These are phyloP conservation scores for Oedothorax gibbosus DNA, from an alignment of 1,140 invertebrate species.

Conservation along the genomic window DNA sequence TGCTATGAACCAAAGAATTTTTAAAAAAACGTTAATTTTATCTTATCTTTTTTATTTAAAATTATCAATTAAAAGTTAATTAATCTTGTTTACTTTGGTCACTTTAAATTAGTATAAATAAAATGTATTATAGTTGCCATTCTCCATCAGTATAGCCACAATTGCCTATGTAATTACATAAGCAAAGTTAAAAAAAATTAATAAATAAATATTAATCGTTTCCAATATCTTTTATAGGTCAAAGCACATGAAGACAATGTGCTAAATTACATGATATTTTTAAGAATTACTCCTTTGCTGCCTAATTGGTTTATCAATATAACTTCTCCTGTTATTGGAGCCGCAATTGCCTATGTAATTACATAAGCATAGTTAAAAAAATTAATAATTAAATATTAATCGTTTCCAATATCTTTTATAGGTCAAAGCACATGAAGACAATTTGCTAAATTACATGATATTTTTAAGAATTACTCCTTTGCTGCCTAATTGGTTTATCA, in stretches of 20 bases:
- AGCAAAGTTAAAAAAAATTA: neutral
- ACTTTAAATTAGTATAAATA: too few species aligned
- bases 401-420: conserved; percentile 65
- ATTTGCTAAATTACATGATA: conserved; percentile 96
- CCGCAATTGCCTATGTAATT: too few species aligned
- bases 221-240: conserved; percentile 71
- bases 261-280: conserved; percentile 96
- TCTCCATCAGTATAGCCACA: too few species aligned
- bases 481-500: conserved; percentile 99
- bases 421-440: conserved; percentile 85
- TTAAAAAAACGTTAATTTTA: too few species aligned
- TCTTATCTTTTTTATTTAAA: too few species aligned
- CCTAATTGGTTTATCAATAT: conserved; percentile 99
- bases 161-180: neutral
- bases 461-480: conserved; percentile 98
- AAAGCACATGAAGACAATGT: conserved; percentile 88
- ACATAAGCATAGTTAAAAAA: too few species aligned
- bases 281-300: conserved; percentile 97
- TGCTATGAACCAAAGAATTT: too few species aligned
- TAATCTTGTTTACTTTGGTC: too few species aligned
- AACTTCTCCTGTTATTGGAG: conserved; percentile 94
- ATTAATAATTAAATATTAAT: neutral
- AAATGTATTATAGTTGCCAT: neutral
- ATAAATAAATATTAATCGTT: neutral
- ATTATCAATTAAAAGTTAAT: too few species aligned